Evolutionary conservation across 2,888 invertebrate species (phyloP), one percentile per base, ranked within the genome.

Genomic region (Panzeria rudis): DNA sequence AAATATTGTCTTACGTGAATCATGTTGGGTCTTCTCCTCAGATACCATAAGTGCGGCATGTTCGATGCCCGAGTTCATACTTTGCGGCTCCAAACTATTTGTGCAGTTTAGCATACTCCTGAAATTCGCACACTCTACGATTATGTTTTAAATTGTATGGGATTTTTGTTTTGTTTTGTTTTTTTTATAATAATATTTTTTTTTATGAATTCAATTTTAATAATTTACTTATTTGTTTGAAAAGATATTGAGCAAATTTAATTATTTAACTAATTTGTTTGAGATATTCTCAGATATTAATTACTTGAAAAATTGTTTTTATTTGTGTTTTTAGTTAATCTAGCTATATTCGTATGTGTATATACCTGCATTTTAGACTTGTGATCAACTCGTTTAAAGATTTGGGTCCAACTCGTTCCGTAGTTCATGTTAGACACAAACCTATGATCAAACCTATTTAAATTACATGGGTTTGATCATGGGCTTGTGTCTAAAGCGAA

Each of bases 21-120:
- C 95, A 93, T 95, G 95, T 93, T 95, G 95, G 92, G 95, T 95
- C 93, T 95, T 95, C 94, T 95, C 95, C 94, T 96, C 96, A 91
- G 95, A 95, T 93, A 95, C 94, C 94, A 95, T 95, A 93, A 96
- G 94, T 92, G 95, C 95, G 93, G 95, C 95, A 93, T 95, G 95
- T 94, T 96, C 96, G 92, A 95, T 94, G 90, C 94, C 93, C 91
- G 95, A 95, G 91, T 96, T 97, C 94, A 97, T 95, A 92, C 93
- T 93, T 94, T 96, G 97, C 92, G 96, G 97, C 94, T 97, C 97
- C 94, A 97, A 95, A 92, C 96, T 96, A 95, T 97, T 97, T 94
- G 97, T 97, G 95, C 97, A 97, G 96, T 97, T 97, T 95, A 97
- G 95, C 97, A 97, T 97, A 95, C 97, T 97, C 95, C 95, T 95